phyloP scores from a whole-genome alignment of 92 coral and sea anemone genomes.

The Siderastrea radians region DNA sequence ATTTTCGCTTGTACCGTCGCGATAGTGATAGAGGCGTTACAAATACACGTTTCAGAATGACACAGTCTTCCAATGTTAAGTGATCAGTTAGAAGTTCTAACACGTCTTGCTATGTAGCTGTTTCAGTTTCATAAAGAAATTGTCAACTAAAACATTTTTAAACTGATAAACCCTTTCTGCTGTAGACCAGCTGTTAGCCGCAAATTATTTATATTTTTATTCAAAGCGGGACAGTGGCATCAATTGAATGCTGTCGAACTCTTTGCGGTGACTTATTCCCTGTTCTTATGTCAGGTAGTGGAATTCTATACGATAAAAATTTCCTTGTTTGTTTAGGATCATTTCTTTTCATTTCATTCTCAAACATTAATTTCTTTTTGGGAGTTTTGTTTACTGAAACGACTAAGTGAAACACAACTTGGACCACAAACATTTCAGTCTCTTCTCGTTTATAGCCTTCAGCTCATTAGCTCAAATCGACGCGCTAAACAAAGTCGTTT shows the following conservation, averaged over 20 bases:
- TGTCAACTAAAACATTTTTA: background rate
- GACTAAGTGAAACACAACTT: background rate
- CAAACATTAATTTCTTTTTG: constrained; percentile 23
- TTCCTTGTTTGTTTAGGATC: constrained; percentile 28
- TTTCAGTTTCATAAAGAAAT: background rate
- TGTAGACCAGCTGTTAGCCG: background rate
- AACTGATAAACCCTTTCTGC: background rate
- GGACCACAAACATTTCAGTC: constrained; percentile 3
- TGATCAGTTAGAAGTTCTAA: too few relatives aligned
- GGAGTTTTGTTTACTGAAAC: constrained; percentile 22
- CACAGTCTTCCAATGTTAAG: too few relatives aligned
- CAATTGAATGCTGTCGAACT: background rate
- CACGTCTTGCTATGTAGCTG: background rate
- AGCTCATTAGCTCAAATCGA: background rate
- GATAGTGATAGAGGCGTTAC: too few relatives aligned
- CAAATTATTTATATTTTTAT: background rate
- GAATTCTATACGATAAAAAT: constrained; percentile 26
- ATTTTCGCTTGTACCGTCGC: too few relatives aligned
- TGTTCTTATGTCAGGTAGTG: background rate
- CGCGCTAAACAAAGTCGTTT: background rate
- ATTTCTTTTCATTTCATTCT: constrained; percentile 13
- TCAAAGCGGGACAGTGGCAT: background rate
- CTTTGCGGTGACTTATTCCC: constrained; percentile 1
- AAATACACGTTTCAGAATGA: too few relatives aligned
- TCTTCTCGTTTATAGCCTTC: background rate